Conservation (phyloP, 2,113 vertebrate genomes). For the Urocynchramus pylzowi region DNA sequence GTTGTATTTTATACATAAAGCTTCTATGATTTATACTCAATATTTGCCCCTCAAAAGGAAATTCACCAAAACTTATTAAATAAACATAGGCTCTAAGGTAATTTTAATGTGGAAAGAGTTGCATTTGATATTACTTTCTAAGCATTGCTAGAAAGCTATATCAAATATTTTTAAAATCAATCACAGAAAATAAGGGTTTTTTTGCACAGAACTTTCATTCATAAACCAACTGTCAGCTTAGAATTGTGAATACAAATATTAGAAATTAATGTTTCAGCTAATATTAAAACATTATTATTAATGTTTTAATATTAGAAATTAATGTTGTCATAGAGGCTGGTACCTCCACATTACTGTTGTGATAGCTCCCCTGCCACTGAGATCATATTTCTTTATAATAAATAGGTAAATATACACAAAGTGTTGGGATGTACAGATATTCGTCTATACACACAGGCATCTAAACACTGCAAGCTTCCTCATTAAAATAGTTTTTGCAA, state of each 20-base stretch:
- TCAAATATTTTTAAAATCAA: not conserved
- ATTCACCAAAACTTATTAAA: not conserved
- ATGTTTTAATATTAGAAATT: not conserved
- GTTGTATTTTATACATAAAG: not conserved
- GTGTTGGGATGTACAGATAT: not conserved
- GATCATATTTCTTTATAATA: not conserved
- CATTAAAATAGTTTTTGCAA: not conserved
- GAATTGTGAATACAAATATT: not conserved
- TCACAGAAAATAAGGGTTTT: not conserved
- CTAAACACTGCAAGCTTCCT: not conserved
- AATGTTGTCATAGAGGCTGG: not conserved
- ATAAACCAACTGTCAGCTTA: not conserved
- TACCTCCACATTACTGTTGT: not conserved
- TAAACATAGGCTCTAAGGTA: not conserved
- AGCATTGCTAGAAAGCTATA: not conserved
- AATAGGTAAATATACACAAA: not conserved
- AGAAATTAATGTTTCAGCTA: not conserved
- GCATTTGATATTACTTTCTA: not conserved
- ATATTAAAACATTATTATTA: too few relatives aligned
- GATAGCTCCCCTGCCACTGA: not conserved
- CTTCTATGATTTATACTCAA: not conserved
- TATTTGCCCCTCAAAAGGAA: not conserved
- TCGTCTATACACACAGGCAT: not conserved
- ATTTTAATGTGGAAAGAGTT: not conserved
- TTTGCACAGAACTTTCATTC: not conserved